phyloP scores from a whole-genome alignment of 2,113 vertebrate genomes.

The Geococcyx californianus region DNA sequence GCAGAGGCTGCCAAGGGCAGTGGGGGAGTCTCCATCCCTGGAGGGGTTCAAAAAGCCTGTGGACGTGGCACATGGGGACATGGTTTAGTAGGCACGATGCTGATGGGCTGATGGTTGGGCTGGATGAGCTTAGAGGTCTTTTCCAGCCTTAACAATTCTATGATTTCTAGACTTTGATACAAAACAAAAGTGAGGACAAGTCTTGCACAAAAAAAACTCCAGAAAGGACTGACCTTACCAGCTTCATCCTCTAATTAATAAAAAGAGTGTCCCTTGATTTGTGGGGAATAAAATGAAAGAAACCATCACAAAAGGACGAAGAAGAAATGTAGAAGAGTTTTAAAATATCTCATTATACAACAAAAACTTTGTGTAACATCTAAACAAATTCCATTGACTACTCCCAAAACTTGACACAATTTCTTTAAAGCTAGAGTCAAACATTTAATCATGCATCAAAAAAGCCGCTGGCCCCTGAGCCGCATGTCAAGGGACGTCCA shows the following conservation, averaged over 20 bases:
- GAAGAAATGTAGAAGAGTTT: not conserved
- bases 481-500: not conserved
- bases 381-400: not conserved
- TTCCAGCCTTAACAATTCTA: too few species aligned
- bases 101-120: too few species aligned
- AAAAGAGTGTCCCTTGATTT: not conserved
- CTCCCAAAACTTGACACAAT: not conserved
- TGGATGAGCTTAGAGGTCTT: too few species aligned
- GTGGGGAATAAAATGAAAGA: not conserved
- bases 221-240: not conserved
- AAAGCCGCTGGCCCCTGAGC: not conserved
- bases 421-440: not conserved
- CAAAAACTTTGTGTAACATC: not conserved
- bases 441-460: rapidly evolving
- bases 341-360: not conserved
- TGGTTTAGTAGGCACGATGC: too few species aligned
- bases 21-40: too few species aligned
- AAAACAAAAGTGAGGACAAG: not conserved
- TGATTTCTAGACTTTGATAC: not conserved
- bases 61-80: too few species aligned
- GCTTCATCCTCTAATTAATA: not conserved
- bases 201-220: not conserved
- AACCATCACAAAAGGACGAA: not conserved
- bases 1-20: too few species aligned
- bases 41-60: too few species aligned